A percentile compares a stretch with the other conserved stretches of the same genome.
phyloP scores from a whole-genome alignment of 2,797 vertebrate genomes.

The Lindbergichthys nudifrons region DNA sequence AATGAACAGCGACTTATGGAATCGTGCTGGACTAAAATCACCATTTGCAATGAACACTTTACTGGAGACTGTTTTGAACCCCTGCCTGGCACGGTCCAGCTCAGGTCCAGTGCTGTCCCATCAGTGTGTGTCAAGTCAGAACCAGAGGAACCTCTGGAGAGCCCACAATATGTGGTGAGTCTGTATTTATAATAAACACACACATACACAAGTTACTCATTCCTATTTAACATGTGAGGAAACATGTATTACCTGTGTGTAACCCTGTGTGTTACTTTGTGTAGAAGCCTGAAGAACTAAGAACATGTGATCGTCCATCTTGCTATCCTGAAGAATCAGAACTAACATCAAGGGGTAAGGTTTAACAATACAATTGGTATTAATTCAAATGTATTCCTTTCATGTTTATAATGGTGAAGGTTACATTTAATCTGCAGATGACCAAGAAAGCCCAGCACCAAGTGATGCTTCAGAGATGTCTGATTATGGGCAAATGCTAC shows the following conservation, averaged over 20 bases:
- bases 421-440: constrained; percentile 17
- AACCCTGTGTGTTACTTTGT: neutral
- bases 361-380: neutral
- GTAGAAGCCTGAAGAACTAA: neutral
- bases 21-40: constrained; percentile 63
- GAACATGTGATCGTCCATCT: neutral
- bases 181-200: neutral
- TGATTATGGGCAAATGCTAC: constrained; percentile 1
- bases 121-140: neutral
- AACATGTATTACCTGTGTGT: too few species aligned
- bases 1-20: constrained; percentile 56
- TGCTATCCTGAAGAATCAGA: constrained; percentile 1
- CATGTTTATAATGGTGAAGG: neutral
- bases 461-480: constrained; percentile 3
- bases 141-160: neutral
- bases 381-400: neutral
- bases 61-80: neutral
- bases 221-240: too few species aligned
- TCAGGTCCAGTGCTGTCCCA: constrained; percentile 6
- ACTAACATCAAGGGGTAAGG: constrained; percentile 1
- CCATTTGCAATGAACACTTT: constrained; percentile 59
- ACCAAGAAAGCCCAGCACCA: constrained; percentile 6
- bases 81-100: neutral
- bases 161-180: neutral
- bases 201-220: neutral